Conservation (phyloP, 2,113 vertebrate genomes). For the Uria aalge region DNA sequence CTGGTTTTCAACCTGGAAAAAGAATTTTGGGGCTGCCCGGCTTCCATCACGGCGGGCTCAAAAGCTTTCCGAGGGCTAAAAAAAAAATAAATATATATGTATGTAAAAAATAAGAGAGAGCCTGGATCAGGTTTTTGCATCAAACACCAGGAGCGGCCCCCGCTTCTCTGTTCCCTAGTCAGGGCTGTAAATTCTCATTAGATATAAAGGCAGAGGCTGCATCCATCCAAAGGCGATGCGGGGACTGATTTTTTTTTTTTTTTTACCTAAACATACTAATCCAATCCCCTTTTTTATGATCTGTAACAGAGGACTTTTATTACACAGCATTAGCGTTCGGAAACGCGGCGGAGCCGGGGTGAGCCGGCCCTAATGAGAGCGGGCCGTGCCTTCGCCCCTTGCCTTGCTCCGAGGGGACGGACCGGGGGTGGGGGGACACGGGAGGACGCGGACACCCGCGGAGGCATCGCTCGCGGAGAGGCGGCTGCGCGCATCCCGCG, state of each 20-base stretch:
- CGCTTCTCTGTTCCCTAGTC: not conserved
- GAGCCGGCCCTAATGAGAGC: not conserved
- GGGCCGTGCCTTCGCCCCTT: not conserved
- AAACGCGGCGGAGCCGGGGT: conserved; percentile 10
- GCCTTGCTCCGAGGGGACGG: not conserved
- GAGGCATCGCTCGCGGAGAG: not conserved
- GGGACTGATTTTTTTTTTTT: not conserved
- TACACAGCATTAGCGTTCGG: conserved; percentile 28
- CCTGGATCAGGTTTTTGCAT: not conserved
- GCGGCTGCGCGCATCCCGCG: not conserved
- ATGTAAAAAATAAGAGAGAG: not conserved
- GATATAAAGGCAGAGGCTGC: not conserved
- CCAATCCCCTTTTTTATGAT: conserved; percentile 63
- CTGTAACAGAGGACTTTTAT: conserved; percentile 60
- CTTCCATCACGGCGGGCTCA: not conserved
- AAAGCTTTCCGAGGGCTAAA: not conserved
- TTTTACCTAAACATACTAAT: conserved; percentile 52
- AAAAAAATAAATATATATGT: too few relatives aligned
- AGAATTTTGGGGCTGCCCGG: not conserved
- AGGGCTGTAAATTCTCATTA: conserved; percentile 44
- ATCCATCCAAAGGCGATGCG: not conserved
- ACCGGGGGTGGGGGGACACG: not conserved
- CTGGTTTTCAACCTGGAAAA: not conserved
- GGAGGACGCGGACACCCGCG: not conserved
- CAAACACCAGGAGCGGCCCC: not conserved